Conservation (phyloP, 1,140 invertebrate genomes). For the Platorchestia sp. region DNA sequence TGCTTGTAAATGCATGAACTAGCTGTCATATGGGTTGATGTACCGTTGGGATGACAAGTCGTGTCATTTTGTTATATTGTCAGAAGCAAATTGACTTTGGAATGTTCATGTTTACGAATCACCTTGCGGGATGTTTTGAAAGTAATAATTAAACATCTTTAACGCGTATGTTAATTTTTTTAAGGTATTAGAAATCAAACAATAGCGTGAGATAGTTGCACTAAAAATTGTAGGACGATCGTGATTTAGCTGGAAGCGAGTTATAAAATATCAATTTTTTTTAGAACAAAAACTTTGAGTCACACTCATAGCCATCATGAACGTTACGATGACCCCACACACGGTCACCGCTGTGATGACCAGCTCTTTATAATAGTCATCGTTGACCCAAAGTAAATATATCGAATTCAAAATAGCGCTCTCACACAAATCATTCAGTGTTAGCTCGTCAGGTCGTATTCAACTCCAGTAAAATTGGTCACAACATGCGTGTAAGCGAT, state of each 20-base stretch:
- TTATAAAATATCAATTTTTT: background rate
- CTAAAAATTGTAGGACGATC: background rate
- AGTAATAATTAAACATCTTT: background rate
- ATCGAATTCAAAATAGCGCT: no score
- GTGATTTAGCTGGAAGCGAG: background rate
- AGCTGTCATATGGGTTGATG: background rate
- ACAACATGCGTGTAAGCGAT: no score
- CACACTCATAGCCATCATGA: background rate
- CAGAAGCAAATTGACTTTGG: background rate
- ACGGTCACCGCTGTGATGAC: no score
- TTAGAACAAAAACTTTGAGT: background rate
- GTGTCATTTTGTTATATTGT: background rate
- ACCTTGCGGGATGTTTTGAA: background rate
- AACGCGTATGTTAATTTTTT: background rate
- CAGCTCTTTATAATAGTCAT: no score
- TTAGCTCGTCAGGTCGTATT: no score
- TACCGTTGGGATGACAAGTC: no score
- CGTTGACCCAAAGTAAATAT: no score
- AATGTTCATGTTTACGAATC: background rate
- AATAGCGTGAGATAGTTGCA: background rate
- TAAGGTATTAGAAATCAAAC: background rate
- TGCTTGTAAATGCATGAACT: background rate
- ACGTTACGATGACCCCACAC: no score
- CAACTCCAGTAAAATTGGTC: no score
- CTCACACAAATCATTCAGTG: no score